Conservation (phyloP, 2,113 vertebrate species). For the Falco punctatus region DNA sequence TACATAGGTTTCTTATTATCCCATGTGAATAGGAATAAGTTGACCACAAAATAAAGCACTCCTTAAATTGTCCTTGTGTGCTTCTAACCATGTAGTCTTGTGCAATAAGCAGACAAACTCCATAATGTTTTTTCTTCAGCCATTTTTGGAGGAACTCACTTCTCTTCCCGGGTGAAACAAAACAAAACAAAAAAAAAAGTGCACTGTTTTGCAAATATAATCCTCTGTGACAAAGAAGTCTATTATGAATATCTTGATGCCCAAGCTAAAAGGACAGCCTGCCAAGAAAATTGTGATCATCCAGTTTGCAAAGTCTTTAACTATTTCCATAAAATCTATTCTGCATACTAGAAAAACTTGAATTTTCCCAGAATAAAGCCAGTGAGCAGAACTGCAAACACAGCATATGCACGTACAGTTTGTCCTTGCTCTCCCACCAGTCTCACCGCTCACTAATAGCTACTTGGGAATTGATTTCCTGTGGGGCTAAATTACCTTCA, state of each 20-base stretch:
- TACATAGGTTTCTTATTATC: neutral
- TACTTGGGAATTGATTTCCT: neutral
- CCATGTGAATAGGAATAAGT: neutral
- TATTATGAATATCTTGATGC: neutral
- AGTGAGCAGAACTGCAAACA: neutral
- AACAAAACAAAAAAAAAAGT: neutral
- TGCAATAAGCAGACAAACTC: neutral
- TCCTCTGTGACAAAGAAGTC: neutral
- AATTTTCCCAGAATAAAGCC: neutral
- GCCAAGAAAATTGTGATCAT: conserved; percentile 23
- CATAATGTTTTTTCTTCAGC: neutral
- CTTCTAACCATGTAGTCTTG: neutral
- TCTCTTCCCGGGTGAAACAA: neutral
- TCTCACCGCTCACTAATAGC: neutral
- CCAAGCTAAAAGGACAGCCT: conserved; percentile 11
- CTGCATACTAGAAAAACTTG: neutral
- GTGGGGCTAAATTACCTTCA: neutral
- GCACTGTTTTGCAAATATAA: neutral
- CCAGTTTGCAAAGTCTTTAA: neutral
- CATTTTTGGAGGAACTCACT: neutral
- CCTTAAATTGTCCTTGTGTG: neutral
- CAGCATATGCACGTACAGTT: neutral
- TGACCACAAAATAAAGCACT: neutral
- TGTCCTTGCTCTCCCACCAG: neutral
- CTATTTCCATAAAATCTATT: neutral